A percentile compares a stretch with the other conserved stretches of the same genome.
Evolutionary conservation across 2,888 invertebrate genomes (phyloP).

Genomic region (Amaurobius ferox): DNA sequence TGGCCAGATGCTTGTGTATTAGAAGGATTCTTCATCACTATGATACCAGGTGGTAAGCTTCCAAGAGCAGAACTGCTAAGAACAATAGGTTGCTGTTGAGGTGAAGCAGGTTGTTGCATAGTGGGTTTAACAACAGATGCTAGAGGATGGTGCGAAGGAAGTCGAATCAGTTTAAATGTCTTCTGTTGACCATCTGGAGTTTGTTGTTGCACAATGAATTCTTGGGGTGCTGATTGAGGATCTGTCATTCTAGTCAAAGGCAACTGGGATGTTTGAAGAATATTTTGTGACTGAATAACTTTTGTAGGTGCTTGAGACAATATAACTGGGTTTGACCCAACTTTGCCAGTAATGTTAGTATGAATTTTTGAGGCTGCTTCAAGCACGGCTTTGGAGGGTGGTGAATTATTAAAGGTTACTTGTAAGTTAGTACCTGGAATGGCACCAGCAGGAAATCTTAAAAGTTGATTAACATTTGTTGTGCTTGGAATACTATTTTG

Average conservation of each 20-base stretch:
- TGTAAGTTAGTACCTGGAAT: not conserved
- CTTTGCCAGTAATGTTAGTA: not conserved
- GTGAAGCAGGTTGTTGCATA: not conserved
- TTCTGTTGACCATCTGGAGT: constrained; percentile 59
- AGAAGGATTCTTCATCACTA: constrained; percentile 33
- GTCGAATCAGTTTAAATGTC: constrained; percentile 40
- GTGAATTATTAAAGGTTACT: no score
- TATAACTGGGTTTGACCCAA: not conserved
- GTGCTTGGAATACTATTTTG: no score
- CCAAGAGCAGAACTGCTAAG: not conserved
- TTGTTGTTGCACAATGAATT: constrained; percentile 43
- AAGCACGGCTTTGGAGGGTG: not conserved
- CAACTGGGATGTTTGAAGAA: not conserved
- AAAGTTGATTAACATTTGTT: no score
- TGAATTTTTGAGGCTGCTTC: not conserved
- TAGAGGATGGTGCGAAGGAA: constrained; percentile 30
- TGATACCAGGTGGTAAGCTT: constrained; percentile 33
- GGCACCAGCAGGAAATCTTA: not conserved
- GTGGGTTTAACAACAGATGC: constrained; percentile 1
- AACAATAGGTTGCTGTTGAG: not conserved
- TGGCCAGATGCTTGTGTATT: not conserved
- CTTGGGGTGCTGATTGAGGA: constrained; percentile 14
- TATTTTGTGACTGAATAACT: not conserved
- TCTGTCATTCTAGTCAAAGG: not conserved
- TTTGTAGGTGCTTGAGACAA: not conserved